These are phyloP conservation scores for Archaeoteleia sp. DNA, from an alignment of 2,888 invertebrate species.

Conservation along the genomic window DNA sequence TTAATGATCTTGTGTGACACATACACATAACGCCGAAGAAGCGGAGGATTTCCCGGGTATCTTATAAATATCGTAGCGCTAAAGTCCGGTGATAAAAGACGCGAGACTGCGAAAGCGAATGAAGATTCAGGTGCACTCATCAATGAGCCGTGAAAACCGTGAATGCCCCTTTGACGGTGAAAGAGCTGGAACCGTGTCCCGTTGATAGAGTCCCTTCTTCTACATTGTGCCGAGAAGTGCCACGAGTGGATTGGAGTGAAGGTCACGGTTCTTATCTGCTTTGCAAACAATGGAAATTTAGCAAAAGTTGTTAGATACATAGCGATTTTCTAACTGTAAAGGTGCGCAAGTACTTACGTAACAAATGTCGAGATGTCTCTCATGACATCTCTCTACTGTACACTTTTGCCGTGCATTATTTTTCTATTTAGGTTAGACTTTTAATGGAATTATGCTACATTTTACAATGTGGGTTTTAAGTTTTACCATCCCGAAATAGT, in stretches of 20 bases:
- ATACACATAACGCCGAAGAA: slow-evolving; percentile 18
- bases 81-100: slow-evolving; percentile 11
- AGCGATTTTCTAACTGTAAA: slow-evolving; percentile 36
- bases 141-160: not conserved
- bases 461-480: too few relatives aligned
- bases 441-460: too few relatives aligned
- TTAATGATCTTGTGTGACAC: slow-evolving; percentile 52
- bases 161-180: slow-evolving; percentile 35
- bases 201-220: slow-evolving; percentile 35
- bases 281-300: slow-evolving; percentile 53
- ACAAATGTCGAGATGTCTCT: slow-evolving; percentile 50
- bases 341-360: slow-evolving; percentile 38
- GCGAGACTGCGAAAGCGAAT: slow-evolving; percentile 4
- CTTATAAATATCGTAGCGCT: slow-evolving; percentile 39
- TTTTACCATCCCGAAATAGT: too few relatives aligned
- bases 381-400: too few relatives aligned
- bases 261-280: slow-evolving; percentile 49
- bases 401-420: too few relatives aligned
- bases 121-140: not conserved
- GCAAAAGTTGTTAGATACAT: slow-evolving; percentile 46
- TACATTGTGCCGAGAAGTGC: not conserved
- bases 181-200: slow-evolving; percentile 28
- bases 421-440: too few relatives aligned
- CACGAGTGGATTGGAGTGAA: slow-evolving; percentile 35
- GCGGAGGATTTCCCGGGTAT: slow-evolving; percentile 16